Evolutionary conservation across 2,888 invertebrate genomes (phyloP), one percentile per base, ranked within the genome.

Genomic region (Rosalia funebris): DNA sequence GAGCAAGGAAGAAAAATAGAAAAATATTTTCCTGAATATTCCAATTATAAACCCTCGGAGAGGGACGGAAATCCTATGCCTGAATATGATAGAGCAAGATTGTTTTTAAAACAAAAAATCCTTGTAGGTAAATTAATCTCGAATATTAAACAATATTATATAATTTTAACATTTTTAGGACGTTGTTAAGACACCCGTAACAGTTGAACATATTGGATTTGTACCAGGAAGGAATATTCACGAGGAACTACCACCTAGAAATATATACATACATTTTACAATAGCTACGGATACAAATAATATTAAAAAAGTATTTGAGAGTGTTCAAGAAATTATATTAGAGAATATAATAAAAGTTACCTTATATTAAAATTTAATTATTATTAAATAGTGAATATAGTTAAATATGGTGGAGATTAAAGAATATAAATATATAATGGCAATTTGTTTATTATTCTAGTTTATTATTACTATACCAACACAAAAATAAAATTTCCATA

Each of bases 201-300:
- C 83, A 73, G 63, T 72, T 1, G 75, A 75, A 63, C 68, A 63
- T 55, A 69, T 73, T 19, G 74, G 74, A 17, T 71, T 72, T 47
- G 63, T 83, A 64, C 79, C 79, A 36, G 81, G 82, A 5, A 76
- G 76, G 42, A 76, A 81, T 17, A 74, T 83, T 0, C 83, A 83
- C 81, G 60, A 84, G 81, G 32, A 77, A 73, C 45, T 77, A 37
- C 69, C 73, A 7, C 72, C 75, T n/a, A 65, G 89, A 1, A 86
- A 88, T 68, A 88, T 89, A 66, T 91, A 88, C 77, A 88, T 88
- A 77, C 91, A 92, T 77, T 90, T 86, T 75, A 92, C 91, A 0
- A 86, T 88, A 0, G 91, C 91, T 3, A 91, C 91, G 0, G 90
- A 91, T 75, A 91, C 91, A 0, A 85, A 88, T 70, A 91, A 91